A percentile compares a stretch with the other conserved stretches of the same genome.
These are phyloP conservation scores for Pachycephala philippinensis DNA, from an alignment of 2,113 vertebrate species.

Conservation along the genomic window DNA sequence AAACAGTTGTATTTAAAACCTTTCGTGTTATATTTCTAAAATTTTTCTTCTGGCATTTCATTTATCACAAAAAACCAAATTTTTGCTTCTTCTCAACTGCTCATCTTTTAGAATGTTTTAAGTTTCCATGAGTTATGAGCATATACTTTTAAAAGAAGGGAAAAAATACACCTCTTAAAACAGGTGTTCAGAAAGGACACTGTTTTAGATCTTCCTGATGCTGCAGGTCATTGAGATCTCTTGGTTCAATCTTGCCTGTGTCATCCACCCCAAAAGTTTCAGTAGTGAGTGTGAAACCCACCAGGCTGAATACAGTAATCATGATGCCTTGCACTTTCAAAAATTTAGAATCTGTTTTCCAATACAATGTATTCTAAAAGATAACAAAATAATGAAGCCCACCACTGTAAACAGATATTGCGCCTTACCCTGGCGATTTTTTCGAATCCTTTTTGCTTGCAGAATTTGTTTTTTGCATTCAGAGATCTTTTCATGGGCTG, in stretches of 20 bases:
- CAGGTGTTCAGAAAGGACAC: background rate
- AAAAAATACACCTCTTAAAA: background rate
- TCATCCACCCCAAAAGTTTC: background rate
- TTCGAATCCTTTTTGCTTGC: slow-evolving; percentile 95
- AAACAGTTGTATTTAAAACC: background rate
- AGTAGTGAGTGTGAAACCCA: background rate
- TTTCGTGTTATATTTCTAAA: background rate
- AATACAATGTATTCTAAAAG: background rate
- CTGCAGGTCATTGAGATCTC: background rate
- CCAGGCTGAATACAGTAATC: background rate
- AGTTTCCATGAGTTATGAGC: background rate
- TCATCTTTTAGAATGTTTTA: background rate
- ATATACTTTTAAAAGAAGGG: background rate
- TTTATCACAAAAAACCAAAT: background rate
- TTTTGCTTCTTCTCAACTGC: background rate
- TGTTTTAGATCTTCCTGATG: background rate
- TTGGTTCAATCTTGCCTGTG: background rate
- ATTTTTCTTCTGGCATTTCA: background rate
- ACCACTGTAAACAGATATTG: background rate
- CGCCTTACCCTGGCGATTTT: slow-evolving; percentile 92
- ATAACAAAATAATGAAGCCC: background rate
- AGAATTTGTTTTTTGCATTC: slow-evolving; percentile 98
- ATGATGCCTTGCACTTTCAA: background rate
- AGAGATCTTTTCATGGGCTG: slow-evolving; percentile 94
- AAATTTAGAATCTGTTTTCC: background rate